Evolutionary conservation across 2,888 invertebrate genomes (phyloP), one percentile per base, ranked within the genome.

Genomic region (Eumacrocentrus americanus): DNA sequence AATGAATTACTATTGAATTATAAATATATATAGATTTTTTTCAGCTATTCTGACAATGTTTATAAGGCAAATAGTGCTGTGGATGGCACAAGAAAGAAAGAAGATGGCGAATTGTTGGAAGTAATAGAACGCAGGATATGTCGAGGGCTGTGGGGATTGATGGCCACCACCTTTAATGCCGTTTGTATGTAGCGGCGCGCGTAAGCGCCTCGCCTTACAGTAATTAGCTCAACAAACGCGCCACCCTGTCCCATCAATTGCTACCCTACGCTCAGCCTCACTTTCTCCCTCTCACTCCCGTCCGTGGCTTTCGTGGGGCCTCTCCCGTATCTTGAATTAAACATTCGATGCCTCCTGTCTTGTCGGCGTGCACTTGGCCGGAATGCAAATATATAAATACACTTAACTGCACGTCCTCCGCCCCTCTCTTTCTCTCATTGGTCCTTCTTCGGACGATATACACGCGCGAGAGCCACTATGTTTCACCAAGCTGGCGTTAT

Each of bases 191-290:
- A 75, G 77, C 79, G 75, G 75, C 77, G 73, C 72, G 75, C 75
- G 77, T 77, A 78, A 79, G 77, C 79, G 79, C 78, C 78, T 79
- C 77, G 77, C 76, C 80, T 77, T 76, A 74, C 79, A 75, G 80
- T 80, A 81, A 81, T 81, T 81, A 80, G 80, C 80, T 77, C 79
- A 77, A 80, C 80, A 80, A 80, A 79, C 79, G 80, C 76, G 76
- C 79, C 74, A 74, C 74, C 75, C 79, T 76, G 78, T 77, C 78
- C 74, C 80, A 80, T 80, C 79, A 80, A 80, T 80, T 80, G 77
- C 78, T 76, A 75, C 77, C 74, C 77, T 74, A 73, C 74, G 73
- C 70, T 70, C 60, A 61, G 53, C 44, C 62, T 52, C 47, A 23
- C 51, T 56, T 54, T 60, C 50, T 50, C 52, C 57, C 50, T 50